Evolutionary conservation across 35 echinoderm and acorn worm genomes (phyloP).

Genomic region (Anneissia japonica): DNA sequence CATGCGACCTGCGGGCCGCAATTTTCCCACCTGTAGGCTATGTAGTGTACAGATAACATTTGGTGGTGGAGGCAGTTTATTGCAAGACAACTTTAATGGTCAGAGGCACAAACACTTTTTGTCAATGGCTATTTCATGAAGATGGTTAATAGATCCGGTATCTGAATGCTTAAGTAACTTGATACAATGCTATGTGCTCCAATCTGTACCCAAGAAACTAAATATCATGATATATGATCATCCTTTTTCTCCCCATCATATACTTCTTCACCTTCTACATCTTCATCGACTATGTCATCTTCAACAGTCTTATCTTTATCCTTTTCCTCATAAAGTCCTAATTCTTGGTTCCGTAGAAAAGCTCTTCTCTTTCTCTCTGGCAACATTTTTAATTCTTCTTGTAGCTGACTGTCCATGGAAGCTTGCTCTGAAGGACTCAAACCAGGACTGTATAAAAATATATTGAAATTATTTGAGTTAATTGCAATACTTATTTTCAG

Average conservation of each 20-base stretch:
- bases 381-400: conserved; percentile 40
- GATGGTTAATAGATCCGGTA: too few relatives aligned
- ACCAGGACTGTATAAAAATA: conserved; percentile 13
- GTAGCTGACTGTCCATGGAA: conserved; percentile 24
- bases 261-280: conserved; percentile 12
- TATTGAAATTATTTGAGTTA: background rate
- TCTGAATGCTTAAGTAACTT: too few relatives aligned
- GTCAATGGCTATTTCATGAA: too few relatives aligned
- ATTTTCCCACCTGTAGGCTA: too few relatives aligned
- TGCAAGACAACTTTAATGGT: too few relatives aligned
- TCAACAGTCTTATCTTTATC: background rate
- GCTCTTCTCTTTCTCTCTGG: conserved; percentile 56
- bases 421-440: conserved; percentile 25
- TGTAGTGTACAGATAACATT: too few relatives aligned
- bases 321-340: background rate
- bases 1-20: too few relatives aligned
- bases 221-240: background rate
- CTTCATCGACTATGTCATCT: conserved; percentile 4
- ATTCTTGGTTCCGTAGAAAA: conserved; percentile 32
- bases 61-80: too few relatives aligned
- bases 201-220: background rate
- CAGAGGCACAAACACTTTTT: too few relatives aligned
- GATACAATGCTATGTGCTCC: background rate
- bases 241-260: conserved; percentile 18
- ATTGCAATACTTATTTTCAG: too few relatives aligned